These are phyloP conservation scores for Oxygymnocypris stewartii DNA, from an alignment of 2,113 vertebrate genomes.

Conservation along the genomic window DNA sequence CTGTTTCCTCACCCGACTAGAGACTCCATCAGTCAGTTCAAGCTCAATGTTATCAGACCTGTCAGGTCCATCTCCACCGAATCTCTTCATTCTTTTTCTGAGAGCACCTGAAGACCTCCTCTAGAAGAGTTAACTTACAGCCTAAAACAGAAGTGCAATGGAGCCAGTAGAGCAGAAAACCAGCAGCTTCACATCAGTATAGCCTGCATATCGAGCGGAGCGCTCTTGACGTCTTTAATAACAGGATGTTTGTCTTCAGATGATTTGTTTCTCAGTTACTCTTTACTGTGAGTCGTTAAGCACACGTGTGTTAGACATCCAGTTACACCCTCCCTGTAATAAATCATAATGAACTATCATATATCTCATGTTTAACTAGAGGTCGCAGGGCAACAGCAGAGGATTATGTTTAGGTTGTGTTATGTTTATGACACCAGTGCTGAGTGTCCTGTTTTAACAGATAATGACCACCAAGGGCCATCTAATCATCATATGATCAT, in stretches of 20 bases:
- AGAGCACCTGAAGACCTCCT: not conserved
- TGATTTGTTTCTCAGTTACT: constrained; percentile 33
- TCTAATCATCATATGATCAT: constrained; percentile 28
- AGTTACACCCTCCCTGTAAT: constrained; percentile 44
- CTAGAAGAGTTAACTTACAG: not conserved
- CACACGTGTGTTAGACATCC: constrained; percentile 42
- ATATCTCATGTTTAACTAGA: constrained; percentile 38
- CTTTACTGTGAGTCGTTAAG: constrained; percentile 13
- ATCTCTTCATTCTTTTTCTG: constrained; percentile 46
- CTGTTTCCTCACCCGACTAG: constrained; percentile 46
- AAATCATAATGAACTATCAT: constrained; percentile 8
- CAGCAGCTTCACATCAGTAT: not conserved
- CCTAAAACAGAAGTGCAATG: not conserved
- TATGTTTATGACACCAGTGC: constrained; percentile 35
- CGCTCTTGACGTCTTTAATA: not conserved
- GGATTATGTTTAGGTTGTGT: not conserved
- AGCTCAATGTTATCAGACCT: constrained; percentile 42
- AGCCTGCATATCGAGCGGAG: not conserved
- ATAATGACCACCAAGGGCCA: constrained; percentile 21
- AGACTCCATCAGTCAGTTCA: constrained; percentile 51
- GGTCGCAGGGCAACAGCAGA: not conserved
- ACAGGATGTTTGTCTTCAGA: constrained; percentile 20
- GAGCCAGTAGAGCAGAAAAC: not conserved
- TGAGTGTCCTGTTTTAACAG: not conserved
- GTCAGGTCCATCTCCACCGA: not conserved